Conservation (phyloP, 35 echinoderm and acorn worm genomes). For the Lytechinus variegatus region DNA sequence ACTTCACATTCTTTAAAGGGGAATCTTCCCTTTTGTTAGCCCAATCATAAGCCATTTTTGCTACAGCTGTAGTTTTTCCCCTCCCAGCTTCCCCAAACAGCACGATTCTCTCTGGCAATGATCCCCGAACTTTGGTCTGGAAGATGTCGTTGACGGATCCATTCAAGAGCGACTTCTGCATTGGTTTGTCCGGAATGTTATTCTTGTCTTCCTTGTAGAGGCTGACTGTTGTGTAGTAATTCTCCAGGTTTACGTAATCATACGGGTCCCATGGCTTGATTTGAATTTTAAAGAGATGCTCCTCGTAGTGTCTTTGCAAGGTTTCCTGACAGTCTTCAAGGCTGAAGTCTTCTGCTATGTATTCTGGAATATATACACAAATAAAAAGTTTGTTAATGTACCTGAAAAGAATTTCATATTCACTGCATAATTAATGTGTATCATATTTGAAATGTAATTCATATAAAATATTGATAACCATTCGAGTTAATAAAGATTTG, state of each 20-base stretch:
- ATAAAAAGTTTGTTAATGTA: background rate
- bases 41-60: constrained; percentile 46
- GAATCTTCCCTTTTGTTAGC: background rate
- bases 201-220: constrained; percentile 7
- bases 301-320: background rate
- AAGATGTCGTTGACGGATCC: constrained; percentile 10
- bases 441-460: no score
- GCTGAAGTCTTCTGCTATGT: background rate
- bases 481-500: no score
- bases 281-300: background rate
- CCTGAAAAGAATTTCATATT: no score
- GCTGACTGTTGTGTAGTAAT: background rate
- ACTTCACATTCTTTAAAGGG: background rate
- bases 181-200: background rate
- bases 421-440: no score
- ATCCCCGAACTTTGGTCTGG: background rate
- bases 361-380: background rate
- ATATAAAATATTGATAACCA: no score
- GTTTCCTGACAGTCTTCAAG: background rate
- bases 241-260: background rate
- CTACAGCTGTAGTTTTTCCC: constrained; percentile 8
- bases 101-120: constrained; percentile 6
- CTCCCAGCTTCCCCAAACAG: background rate
- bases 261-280: background rate
- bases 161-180: background rate